Evolutionary conservation across 30 jellyfish, hydroid and myxozoan species (phyloP), one percentile per base, ranked within the genome.

Genomic region (Pseudorhiza aurosa): DNA sequence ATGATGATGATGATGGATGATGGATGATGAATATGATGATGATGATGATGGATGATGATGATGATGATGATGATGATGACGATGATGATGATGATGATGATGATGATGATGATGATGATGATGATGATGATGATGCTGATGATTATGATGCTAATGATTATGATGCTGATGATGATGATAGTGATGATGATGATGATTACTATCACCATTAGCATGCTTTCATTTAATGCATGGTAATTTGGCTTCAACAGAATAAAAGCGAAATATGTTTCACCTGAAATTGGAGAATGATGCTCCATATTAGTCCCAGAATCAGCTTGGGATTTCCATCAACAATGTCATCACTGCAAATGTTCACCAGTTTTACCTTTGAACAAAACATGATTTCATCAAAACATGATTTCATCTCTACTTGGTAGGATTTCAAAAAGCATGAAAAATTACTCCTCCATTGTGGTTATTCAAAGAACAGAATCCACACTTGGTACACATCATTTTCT

Each of bases 281-380:
- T 45, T 90, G 97, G 62, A 90, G 56, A 24, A 90, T 90, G 64
- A 90, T 90, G 62, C 96, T 90, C 97, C 97, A 90, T n/a, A 90
- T 77, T 7, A 90, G 75, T 19, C 97, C 97, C 46, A 90, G 93
- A 46, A 90, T 90, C 22, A 90, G 77, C 77, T 83, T 90, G 0
- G 82, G 89, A 72, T 90, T 90, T 47, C 97, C 97, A 82, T 83
- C 91, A n/a, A 90, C 97, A 67, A 90, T 79, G 28, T 90, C 97
- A 45, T 90, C 97, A 37, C 97, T 90, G 55, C 97, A 65, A 10
- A 90, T 90, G 76, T 90, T 90, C 43, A 90, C 97, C 8, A 90
- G 89, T 59, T 90, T 90, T 10, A 85, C 93, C 97, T 90, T 78
- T 22, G 68, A 50, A 50, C 47, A 40, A 50, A 56, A 72, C 8